phyloP scores from a whole-genome alignment of 2,113 vertebrate species.

The Montifringilla adamsi region DNA sequence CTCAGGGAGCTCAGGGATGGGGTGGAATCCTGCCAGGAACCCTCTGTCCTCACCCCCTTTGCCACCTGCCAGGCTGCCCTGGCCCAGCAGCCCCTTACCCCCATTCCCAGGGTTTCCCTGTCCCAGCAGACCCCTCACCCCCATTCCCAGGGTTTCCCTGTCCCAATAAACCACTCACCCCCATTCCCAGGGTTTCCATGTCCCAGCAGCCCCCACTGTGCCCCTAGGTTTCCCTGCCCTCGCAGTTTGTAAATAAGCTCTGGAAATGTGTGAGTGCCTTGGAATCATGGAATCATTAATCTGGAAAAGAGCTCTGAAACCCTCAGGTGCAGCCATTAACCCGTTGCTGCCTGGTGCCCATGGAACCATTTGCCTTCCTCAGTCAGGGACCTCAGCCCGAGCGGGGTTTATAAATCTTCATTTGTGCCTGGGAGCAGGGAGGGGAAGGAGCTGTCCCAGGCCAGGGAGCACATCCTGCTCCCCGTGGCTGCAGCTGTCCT shows the following conservation, averaged over 20 bases:
- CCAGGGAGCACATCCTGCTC: neutral
- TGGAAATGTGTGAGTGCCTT: neutral
- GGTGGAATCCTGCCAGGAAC: neutral
- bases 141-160: neutral
- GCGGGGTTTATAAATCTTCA: fast-evolving
- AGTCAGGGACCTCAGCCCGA: fast-evolving
- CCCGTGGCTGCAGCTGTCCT: neutral
- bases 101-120: neutral
- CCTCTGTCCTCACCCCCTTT: neutral
- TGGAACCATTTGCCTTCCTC: neutral
- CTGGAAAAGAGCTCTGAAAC: neutral
- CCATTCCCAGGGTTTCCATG: neutral
- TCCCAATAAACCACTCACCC: fast-evolving
- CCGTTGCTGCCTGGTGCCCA: fast-evolving
- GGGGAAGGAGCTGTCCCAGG: neutral
- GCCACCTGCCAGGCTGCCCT: neutral
- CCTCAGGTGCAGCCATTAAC: neutral
- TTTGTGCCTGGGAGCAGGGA: neutral
- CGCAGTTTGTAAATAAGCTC: neutral
- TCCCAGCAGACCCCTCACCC: neutral
- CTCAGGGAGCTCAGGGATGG: neutral
- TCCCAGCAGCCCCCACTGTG: fast-evolving
- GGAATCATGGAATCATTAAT: neutral
- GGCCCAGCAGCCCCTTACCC: neutral
- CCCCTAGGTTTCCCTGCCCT: no score